Conservation (phyloP, 1,140 invertebrate species). For the Tribolium castaneum region DNA sequence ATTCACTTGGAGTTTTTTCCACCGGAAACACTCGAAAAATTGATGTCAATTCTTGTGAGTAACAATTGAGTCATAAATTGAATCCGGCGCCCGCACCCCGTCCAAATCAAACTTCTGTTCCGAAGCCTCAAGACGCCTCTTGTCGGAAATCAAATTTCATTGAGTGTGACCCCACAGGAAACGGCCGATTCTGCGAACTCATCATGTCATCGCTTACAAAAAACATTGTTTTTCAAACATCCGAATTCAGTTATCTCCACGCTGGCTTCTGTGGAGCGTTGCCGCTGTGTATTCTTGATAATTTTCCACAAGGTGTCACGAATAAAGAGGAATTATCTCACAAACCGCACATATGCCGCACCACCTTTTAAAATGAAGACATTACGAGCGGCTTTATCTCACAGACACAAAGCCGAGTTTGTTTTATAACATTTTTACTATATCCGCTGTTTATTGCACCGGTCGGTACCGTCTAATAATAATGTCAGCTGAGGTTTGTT, state of each 20-base stretch:
- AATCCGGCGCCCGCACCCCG: not conserved
- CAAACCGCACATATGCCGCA: not conserved
- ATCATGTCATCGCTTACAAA: not conserved
- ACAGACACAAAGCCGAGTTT: not conserved
- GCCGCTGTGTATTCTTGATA: conserved; percentile 18
- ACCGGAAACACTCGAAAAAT: not conserved
- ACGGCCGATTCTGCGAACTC: not conserved
- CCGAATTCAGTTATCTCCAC: not conserved
- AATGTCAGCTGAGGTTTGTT: not conserved
- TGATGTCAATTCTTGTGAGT: not conserved
- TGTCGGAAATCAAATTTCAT: not conserved
- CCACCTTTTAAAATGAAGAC: conserved; percentile 11
- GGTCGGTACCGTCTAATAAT: not conserved
- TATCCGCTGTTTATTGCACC: conserved; percentile 10
- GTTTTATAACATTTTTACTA: conserved; percentile 30
- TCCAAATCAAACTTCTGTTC: not conserved
- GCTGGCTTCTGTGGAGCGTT: not conserved
- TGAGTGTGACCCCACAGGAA: not conserved
- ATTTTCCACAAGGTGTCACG: conserved; percentile 42
- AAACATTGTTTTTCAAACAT: not conserved
- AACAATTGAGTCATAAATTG: not conserved
- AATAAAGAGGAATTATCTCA: conserved; percentile 47
- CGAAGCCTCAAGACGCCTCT: not conserved
- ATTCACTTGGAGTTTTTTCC: not conserved
- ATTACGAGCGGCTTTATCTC: not conserved